Percentiles rank a stretch among this genome's conserved stretches.
phyloP scores from a whole-genome alignment of 2,888 invertebrate species.

The Metopia argyrocephala region DNA sequence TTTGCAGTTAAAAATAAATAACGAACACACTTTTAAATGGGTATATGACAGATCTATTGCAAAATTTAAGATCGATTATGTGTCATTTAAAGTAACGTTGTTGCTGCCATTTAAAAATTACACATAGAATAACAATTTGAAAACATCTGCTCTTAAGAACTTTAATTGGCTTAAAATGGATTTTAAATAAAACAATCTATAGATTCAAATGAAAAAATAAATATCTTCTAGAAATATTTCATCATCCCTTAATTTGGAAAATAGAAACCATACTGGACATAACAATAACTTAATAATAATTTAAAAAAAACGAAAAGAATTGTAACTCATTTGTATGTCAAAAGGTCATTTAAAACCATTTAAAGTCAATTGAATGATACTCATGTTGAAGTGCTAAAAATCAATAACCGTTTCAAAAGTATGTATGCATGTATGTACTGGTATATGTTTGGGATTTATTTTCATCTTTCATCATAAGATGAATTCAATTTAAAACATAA shows the following conservation, averaged over 20 bases:
- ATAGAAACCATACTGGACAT: background rate
- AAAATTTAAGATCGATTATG: constrained; percentile 48
- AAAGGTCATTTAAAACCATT: constrained; percentile 46
- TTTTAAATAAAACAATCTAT: background rate
- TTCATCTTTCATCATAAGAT: background rate
- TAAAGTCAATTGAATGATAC: constrained; percentile 13
- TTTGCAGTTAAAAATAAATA: no score
- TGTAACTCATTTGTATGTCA: background rate
- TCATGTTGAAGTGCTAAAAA: constrained; percentile 51
- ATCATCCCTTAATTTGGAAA: constrained; percentile 2
- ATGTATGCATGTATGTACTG: no score
- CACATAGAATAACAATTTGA: background rate
- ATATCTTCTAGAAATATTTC: constrained; percentile 15
- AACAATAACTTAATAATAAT: background rate
- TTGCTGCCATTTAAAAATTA: background rate
- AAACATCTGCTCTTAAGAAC: constrained; percentile 50
- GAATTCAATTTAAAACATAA: background rate
- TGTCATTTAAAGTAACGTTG: background rate
- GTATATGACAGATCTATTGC: constrained; percentile 35
- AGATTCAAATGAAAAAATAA: no score
- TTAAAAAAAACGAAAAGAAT: no score
- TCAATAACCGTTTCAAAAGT: no score
- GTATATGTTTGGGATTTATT: constrained; percentile 38
- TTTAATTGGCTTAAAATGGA: constrained; percentile 54
- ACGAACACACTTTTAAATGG: no score